Percentiles rank a stretch among this genome's conserved stretches.
These are phyloP conservation scores for Acronicta psi DNA, from an alignment of 2,888 invertebrate genomes.

Conservation along the genomic window DNA sequence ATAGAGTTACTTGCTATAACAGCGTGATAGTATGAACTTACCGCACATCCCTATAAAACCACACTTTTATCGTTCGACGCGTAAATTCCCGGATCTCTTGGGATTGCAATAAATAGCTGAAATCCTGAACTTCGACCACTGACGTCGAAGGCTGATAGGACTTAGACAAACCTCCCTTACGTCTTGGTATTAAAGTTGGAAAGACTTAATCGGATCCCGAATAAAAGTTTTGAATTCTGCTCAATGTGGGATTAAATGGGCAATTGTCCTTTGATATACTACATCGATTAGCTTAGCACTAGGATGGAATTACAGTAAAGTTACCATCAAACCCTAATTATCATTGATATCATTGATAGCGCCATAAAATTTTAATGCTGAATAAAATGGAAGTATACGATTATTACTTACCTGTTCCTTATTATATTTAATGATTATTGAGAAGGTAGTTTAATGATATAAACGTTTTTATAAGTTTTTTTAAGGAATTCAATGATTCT, in stretches of 20 bases:
- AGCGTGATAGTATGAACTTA: conserved; percentile 54
- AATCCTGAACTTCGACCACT: conserved; percentile 84
- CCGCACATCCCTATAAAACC: conserved; percentile 61
- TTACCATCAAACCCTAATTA: conserved; percentile 15
- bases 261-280: conserved; percentile 45
- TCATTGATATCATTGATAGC: conserved; percentile 22
- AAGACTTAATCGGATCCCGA: conserved; percentile 40
- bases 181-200: conserved; percentile 39
- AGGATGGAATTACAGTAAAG: conserved; percentile 1
- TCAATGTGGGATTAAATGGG: conserved; percentile 31
- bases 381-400: neutral
- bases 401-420: neutral
- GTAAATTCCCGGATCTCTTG: conserved; percentile 82
- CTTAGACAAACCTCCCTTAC: conserved; percentile 60
- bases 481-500: no score
- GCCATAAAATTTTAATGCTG: conserved; percentile 28
- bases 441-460: neutral
- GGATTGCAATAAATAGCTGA: conserved; percentile 87
- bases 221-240: conserved; percentile 43
- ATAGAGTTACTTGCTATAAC: conserved; percentile 56
- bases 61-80: conserved; percentile 79
- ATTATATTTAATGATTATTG: neutral
- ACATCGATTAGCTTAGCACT: conserved; percentile 14
- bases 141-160: conserved; percentile 80
- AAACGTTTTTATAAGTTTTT: neutral